These are phyloP conservation scores for Heterodera schachtii DNA, from an alignment of 1,140 invertebrate genomes.

Conservation along the genomic window DNA sequence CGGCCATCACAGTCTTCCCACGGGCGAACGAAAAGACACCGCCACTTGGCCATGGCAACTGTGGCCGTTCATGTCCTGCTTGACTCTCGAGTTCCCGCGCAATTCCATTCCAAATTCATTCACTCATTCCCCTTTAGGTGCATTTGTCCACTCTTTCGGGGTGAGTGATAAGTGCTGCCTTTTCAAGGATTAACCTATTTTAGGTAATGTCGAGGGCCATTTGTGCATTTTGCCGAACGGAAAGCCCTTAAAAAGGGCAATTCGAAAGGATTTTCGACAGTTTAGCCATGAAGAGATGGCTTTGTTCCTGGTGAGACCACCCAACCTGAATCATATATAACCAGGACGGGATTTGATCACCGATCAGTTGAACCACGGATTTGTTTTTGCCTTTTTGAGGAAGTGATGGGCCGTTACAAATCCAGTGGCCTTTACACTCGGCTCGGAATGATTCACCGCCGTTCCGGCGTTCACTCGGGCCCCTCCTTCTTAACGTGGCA, in stretches of 20 bases:
- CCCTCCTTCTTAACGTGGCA: constrained; percentile 63
- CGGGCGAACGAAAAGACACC: constrained; percentile 38
- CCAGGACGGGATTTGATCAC: neutral
- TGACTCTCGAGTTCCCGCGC: constrained; percentile 53
- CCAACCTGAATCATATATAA: too few species aligned
- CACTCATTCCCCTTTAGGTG: neutral
- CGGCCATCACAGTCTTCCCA: constrained; percentile 41
- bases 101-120: neutral
- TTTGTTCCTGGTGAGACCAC: constrained; percentile 46
- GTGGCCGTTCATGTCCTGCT: constrained; percentile 49
- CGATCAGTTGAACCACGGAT: too few species aligned
- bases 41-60: constrained; percentile 43
- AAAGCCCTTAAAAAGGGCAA: constrained; percentile 50
- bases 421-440: constrained; percentile 55
- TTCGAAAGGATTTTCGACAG: constrained; percentile 67
- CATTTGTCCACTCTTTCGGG: constrained; percentile 47
- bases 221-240: constrained; percentile 54
- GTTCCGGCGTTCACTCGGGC: constrained; percentile 58
- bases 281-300: constrained; percentile 64
- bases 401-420: constrained; percentile 48
- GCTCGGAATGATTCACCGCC: constrained; percentile 47
- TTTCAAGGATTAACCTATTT: constrained; percentile 18
- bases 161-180: constrained; percentile 16
- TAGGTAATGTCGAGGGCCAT: constrained; percentile 28
- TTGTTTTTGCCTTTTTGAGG: constrained; percentile 16